Base-by-base conservation (phyloP, 2,113 vertebrate species). In the Megaceryle torquata region DNA sequence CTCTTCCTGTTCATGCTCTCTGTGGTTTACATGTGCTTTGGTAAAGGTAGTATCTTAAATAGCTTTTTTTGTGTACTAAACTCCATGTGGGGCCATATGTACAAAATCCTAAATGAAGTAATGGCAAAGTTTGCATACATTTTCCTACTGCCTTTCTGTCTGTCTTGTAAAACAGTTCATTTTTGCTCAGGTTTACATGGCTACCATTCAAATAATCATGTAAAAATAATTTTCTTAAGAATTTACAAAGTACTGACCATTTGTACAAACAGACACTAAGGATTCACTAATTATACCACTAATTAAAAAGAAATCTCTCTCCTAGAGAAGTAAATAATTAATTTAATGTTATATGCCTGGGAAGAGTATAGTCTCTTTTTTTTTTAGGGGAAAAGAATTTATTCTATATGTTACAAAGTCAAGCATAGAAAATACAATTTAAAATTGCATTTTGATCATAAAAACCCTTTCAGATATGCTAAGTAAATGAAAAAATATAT, bases 361-460 rank as follows among this genome's bases (percentile, higher is more conserved):
- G 25, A 93, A 74, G 43, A 77, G 7, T 67, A 65, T 2, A 29
- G 7, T 35, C 8, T 67, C 15, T 76, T 8, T 39, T 44, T 44
- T 46, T 80, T 77, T 80, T 18, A n/a, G 35, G 7, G 24, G 14
- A 74, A 90, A 70, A 22, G 7, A 43, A 21, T 94, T 94, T 85
- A 72, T 67, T 67, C 43, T 86, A 85, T 90, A 86, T 81, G 64
- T 48, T 94, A 94, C 35, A 37, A 88, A 92, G 50, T 75, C 69
- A 71, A 59, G 56, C 61, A 54, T 15, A 80, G 44, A 89, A 93
- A 89, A 93, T 81, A 88, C 60, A 93, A 89, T 91, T 95, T 67
- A 78, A 96, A 96, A 80, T 96, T 54, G 67, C 79, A 93, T 95
- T 96, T 96, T 88, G 37, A 51, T 83, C 39, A 60, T 88, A 83